Conservation (phyloP, 1,140 invertebrate species). For the Lasioglossum baleicum region DNA sequence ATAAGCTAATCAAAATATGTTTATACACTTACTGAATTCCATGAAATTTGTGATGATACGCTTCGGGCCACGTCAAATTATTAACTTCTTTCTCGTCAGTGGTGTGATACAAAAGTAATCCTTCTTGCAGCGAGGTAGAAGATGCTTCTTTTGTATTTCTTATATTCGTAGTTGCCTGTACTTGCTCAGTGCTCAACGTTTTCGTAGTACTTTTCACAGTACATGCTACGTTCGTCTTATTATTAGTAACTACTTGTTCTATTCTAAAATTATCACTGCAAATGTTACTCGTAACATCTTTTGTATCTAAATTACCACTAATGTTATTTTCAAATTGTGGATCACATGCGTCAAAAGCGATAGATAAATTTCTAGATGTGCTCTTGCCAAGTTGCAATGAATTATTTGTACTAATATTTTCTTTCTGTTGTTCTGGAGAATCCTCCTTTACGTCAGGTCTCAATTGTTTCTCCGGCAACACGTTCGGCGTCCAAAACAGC, state of each 20-base stretch:
- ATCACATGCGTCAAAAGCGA: slow-evolving; percentile 71
- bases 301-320: slow-evolving; percentile 4
- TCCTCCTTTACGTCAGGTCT: slow-evolving; percentile 54
- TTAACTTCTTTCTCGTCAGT: slow-evolving; percentile 68
- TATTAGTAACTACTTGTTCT: slow-evolving; percentile 51
- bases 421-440: slow-evolving; percentile 25
- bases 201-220: background rate
- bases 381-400: slow-evolving; percentile 45
- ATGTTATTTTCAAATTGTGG: slow-evolving; percentile 20
- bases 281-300: slow-evolving; percentile 10
- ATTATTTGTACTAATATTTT: slow-evolving; percentile 34
- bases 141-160: slow-evolving; percentile 35
- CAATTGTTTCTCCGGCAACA: slow-evolving; percentile 49
- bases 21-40: slow-evolving; percentile 83
- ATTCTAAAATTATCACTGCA: slow-evolving; percentile 36
- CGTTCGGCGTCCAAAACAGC: slow-evolving; percentile 74
- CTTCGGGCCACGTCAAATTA: slow-evolving; percentile 79
- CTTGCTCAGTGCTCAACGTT: background rate
- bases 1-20: background rate
- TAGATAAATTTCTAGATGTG: slow-evolving; percentile 66
- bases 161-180: background rate
- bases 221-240: slow-evolving; percentile 8
- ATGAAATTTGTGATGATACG: slow-evolving; percentile 81
- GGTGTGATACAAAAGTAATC: slow-evolving; percentile 62
- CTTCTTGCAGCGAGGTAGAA: slow-evolving; percentile 45